Percentiles rank a stretch among this genome's conserved stretches.
phyloP scores from a whole-genome alignment of 35 echinoderm and acorn worm genomes.

The Ophioderma brevispina region DNA sequence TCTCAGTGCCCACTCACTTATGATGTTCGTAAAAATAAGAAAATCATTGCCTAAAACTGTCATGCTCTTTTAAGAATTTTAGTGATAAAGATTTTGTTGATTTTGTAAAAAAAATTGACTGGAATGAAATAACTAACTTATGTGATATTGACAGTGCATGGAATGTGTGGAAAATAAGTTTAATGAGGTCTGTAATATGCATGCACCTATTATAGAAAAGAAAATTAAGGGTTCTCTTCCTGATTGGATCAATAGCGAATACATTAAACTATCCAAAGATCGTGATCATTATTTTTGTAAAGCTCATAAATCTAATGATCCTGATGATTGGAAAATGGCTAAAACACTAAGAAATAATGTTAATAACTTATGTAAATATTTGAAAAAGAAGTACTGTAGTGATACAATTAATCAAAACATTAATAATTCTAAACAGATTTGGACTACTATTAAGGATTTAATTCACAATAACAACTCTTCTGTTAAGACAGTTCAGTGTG shows the following conservation, averaged over 20 bases:
- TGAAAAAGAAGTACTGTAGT: background rate
- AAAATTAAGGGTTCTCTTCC: background rate
- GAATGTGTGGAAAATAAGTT: background rate
- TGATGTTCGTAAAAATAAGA: background rate
- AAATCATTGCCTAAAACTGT: too few relatives aligned
- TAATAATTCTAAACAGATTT: background rate
- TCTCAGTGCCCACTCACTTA: background rate
- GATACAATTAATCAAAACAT: background rate
- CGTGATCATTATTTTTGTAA: background rate
- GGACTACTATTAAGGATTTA: background rate
- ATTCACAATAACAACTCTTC: background rate
- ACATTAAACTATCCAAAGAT: background rate
- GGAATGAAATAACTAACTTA: too few relatives aligned
- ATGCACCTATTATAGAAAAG: background rate
- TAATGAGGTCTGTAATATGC: background rate
- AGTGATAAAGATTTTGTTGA: too few relatives aligned
- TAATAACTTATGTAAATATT: background rate
- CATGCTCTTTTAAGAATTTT: too few relatives aligned
- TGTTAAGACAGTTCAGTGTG: background rate
- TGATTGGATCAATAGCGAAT: background rate
- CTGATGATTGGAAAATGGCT: background rate
- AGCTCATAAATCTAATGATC: background rate
- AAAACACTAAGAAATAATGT: background rate
- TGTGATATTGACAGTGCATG: too few relatives aligned
- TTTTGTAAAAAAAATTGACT: too few relatives aligned